A percentile compares a stretch with the other conserved stretches of the same genome.
Evolutionary conservation across 2,113 vertebrate species (phyloP).

Genomic region (Platichthys stellatus): DNA sequence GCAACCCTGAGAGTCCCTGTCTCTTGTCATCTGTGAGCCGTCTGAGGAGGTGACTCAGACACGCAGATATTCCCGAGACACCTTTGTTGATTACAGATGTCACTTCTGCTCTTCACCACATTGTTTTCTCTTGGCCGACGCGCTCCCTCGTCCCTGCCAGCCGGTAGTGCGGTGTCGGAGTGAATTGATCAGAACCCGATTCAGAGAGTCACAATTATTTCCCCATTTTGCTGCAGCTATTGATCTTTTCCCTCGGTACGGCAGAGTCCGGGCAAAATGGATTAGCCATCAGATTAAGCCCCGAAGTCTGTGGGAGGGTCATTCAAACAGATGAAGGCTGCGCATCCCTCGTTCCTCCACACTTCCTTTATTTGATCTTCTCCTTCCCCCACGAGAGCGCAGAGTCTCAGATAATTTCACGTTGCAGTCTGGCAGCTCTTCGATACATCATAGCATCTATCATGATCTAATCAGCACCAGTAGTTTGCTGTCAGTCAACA

Average conservation of each 20-base stretch:
- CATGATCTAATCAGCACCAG: conserved; percentile 33
- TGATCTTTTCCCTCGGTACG: conserved; percentile 38
- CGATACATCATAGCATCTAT: conserved; percentile 9
- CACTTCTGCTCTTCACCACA: conserved; percentile 24
- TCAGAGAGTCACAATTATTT: conserved; percentile 44
- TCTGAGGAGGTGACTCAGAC: not conserved
- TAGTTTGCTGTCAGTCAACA: conserved; percentile 42
- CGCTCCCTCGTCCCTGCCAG: not conserved
- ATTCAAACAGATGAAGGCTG: conserved; percentile 6
- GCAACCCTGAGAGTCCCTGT: not conserved
- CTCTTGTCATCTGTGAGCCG: not conserved
- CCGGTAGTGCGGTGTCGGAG: conserved; percentile 16
- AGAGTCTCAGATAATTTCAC: conserved; percentile 24
- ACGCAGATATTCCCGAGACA: not conserved
- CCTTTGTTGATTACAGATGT: conserved; percentile 18
- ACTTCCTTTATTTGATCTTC: conserved; percentile 11
- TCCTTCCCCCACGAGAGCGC: not conserved
- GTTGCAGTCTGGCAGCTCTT: conserved; percentile 7
- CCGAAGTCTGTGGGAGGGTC: conserved; percentile 1
- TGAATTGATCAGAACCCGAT: conserved; percentile 27
- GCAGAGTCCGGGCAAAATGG: conserved; percentile 34
- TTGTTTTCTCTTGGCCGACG: conserved; percentile 2
- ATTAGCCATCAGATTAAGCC: conserved; percentile 44
- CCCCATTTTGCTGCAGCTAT: conserved; percentile 36
- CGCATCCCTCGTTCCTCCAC: not conserved